Evolutionary conservation across 2,113 vertebrate species (phyloP).

Genomic region (Vombatus ursinus): DNA sequence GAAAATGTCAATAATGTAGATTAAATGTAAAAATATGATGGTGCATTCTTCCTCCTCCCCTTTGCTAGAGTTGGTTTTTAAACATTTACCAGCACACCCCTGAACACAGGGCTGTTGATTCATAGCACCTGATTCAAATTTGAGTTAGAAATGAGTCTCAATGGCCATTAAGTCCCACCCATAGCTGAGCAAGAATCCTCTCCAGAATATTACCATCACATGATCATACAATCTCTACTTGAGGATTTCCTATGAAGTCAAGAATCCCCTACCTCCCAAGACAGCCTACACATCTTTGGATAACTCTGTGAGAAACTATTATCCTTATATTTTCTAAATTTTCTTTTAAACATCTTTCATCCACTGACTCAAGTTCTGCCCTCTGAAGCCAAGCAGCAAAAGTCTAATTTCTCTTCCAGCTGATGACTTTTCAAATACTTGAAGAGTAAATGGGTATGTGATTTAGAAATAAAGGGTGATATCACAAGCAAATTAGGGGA

Average conservation of each 20-base stretch:
- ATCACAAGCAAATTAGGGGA: too few species aligned
- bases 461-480: too few species aligned
- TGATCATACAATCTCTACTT: not conserved
- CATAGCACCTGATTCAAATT: not conserved
- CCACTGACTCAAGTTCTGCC: not conserved
- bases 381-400: not conserved
- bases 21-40: not conserved
- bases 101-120: not conserved
- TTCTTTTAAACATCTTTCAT: not conserved
- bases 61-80: not conserved
- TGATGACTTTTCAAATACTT: not conserved
- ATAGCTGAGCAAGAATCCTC: not conserved
- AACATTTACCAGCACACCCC: not conserved
- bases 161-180: not conserved
- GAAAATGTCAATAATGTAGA: not conserved
- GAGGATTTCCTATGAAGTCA: not conserved
- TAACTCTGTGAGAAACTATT: not conserved
- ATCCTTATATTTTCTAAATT: not conserved
- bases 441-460: too few species aligned
- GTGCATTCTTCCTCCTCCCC: too few species aligned
- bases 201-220: not conserved
- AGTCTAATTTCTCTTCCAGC: not conserved
- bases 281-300: not conserved
- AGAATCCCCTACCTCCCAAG: not conserved
- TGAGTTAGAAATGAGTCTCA: not conserved